Evolutionary conservation across 2,888 invertebrate genomes (phyloP).

Genomic region (Drosophila trichaetosa): DNA sequence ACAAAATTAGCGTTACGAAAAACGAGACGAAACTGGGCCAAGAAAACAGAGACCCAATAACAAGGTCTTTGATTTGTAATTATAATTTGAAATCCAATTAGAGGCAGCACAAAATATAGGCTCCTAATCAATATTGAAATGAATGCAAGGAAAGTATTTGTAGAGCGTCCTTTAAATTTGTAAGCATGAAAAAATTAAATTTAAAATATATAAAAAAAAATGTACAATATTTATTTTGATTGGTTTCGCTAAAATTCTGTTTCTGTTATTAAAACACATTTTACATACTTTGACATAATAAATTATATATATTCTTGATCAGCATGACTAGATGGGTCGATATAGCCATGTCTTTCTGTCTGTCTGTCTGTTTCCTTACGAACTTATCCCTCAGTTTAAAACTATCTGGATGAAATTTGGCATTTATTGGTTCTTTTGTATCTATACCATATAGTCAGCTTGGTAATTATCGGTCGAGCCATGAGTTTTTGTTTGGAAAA

Average conservation of each 20-base stretch:
- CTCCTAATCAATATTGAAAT: not conserved
- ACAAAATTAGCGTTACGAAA: conserved; percentile 23
- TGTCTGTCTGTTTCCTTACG: not conserved
- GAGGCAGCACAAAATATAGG: not conserved
- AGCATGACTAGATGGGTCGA: not conserved
- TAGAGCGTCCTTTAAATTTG: not conserved
- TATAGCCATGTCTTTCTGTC: not conserved
- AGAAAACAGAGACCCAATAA: not conserved
- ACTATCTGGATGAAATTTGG: not conserved
- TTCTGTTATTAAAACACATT: not conserved
- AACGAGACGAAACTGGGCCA: not conserved
- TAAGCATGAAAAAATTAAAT: not conserved
- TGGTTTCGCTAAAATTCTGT: not conserved
- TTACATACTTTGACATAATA: not conserved
- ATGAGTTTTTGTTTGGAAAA: not conserved
- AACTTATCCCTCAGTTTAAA: not conserved
- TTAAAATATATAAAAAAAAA: not conserved
- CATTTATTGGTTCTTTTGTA: not conserved
- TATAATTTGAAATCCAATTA: conserved; percentile 31
- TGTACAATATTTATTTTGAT: not conserved
- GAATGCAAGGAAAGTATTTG: not conserved
- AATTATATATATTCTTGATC: not conserved
- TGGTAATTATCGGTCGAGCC: not conserved
- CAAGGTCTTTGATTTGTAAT: conserved; percentile 33
- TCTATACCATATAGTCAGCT: not conserved